A percentile compares a stretch with the other conserved stretches of the same genome.
These are phyloP conservation scores for Eupithecia exiguata DNA, from an alignment of 2,888 invertebrate species.

Conservation along the genomic window DNA sequence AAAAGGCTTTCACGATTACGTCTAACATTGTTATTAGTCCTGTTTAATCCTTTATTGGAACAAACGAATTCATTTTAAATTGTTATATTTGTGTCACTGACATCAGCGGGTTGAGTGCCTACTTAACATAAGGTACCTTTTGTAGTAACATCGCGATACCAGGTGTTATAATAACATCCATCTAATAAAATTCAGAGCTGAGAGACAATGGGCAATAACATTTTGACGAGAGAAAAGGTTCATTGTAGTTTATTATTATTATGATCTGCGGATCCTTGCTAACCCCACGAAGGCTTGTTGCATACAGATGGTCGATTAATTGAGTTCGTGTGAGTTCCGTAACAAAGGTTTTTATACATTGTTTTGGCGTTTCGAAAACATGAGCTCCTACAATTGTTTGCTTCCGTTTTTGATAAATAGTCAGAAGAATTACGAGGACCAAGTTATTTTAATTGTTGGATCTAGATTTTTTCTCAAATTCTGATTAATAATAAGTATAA, in stretches of 20 bases:
- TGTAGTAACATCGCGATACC: background rate
- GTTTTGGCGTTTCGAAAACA: background rate
- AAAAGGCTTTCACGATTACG: background rate
- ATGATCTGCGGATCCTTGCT: constrained; percentile 18
- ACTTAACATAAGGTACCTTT: background rate
- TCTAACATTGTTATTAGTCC: background rate
- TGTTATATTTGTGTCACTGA: background rate
- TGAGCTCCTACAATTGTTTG: background rate
- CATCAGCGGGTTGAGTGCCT: background rate
- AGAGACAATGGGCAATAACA: constrained; percentile 30
- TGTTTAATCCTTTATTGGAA: background rate
- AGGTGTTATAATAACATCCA: background rate
- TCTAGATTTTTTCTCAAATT: background rate
- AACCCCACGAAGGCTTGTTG: constrained; percentile 5
- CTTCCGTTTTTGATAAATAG: background rate
- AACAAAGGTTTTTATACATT: background rate
- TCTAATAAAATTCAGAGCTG: constrained; percentile 15
- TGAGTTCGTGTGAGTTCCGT: background rate
- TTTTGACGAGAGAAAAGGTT: constrained; percentile 19
- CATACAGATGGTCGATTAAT: constrained; percentile 22
- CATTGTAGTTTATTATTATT: constrained; percentile 16
- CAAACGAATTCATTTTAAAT: background rate
- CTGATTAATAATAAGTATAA: background rate
- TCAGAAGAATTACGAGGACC: background rate
- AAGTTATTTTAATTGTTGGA: background rate